Evolutionary conservation across 2,888 invertebrate genomes (phyloP).

Genomic region (Thumatha senex): DNA sequence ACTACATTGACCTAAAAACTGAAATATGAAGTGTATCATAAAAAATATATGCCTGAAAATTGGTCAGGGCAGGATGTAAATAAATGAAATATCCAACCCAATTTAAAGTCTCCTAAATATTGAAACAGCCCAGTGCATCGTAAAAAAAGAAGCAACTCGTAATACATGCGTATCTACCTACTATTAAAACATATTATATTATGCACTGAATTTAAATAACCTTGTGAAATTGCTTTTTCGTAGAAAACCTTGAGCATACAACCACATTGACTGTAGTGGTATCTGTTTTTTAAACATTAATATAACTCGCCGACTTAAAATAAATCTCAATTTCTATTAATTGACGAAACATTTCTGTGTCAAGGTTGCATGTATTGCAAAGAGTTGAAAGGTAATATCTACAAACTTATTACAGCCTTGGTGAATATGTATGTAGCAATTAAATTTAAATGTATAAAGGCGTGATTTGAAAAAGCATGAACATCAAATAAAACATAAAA

Average conservation of each 20-base stretch:
- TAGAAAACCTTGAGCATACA: constrained; percentile 31
- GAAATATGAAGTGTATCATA: no score
- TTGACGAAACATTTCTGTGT: constrained; percentile 69
- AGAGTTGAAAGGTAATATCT: constrained; percentile 73
- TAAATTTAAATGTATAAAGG: constrained; percentile 44
- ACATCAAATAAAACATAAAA: background rate
- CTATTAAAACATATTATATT: constrained; percentile 2
- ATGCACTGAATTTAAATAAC: constrained; percentile 20
- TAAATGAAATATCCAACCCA: no score
- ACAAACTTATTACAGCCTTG: constrained; percentile 68
- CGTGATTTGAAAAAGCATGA: background rate
- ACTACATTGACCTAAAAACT: no score
- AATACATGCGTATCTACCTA: background rate
- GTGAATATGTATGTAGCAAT: constrained; percentile 62
- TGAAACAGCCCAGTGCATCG: background rate
- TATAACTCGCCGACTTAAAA: constrained; percentile 46
- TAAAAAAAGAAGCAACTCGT: no score
- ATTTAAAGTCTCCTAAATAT: no score
- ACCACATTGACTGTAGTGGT: constrained; percentile 23
- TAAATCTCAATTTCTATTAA: constrained; percentile 62
- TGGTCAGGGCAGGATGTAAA: background rate
- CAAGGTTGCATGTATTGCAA: constrained; percentile 67
- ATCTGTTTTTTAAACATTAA: constrained; percentile 38
- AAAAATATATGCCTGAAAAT: background rate
- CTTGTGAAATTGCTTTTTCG: constrained; percentile 32